Percentiles rank a stretch among this genome's conserved stretches.
Evolutionary conservation across 2,113 vertebrate species (phyloP).

Genomic region (Pagrus major): DNA sequence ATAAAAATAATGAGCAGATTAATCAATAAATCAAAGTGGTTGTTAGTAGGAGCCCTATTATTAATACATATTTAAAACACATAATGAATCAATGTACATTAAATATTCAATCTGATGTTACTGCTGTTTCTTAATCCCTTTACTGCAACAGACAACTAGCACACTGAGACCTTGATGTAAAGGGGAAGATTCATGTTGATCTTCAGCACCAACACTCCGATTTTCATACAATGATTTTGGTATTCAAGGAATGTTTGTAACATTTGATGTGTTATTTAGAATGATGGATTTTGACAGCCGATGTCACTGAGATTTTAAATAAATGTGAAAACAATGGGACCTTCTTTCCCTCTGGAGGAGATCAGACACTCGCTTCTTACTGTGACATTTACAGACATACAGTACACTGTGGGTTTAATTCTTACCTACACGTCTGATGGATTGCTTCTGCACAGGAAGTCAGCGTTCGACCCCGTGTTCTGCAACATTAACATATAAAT

Average conservation of each 20-base stretch:
- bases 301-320: slow-evolving; percentile 22
- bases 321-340: neutral
- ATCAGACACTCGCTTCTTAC: neutral
- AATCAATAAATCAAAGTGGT: no score
- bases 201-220: neutral
- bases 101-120: neutral
- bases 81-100: neutral
- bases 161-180: neutral
- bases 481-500: no score
- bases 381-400: neutral
- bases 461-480: neutral
- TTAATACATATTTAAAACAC: neutral
- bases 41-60: no score
- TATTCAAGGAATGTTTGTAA: slow-evolving; percentile 11
- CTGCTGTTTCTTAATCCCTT: neutral
- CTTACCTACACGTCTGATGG: neutral
- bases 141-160: neutral
- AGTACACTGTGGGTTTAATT: neutral
- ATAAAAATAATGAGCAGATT: no score
- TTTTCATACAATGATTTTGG: slow-evolving; percentile 10
- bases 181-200: no score
- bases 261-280: slow-evolving; percentile 15
- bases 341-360: neutral
- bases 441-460: neutral
- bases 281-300: slow-evolving; percentile 35